Conservation (phyloP, 35 echinoderm and acorn worm genomes). For the Diadema setosum region DNA sequence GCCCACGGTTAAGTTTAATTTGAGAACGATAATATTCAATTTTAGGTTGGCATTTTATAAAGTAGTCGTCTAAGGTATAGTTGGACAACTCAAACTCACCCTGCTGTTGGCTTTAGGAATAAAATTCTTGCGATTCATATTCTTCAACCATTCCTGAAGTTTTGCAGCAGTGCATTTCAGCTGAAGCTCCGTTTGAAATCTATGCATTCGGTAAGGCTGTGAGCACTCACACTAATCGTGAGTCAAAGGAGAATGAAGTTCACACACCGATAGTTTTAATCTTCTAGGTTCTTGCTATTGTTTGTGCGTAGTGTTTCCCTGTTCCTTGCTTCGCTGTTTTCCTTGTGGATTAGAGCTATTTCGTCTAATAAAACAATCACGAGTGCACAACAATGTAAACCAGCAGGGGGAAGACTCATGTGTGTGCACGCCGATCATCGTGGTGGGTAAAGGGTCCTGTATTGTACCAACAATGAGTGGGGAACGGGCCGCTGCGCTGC, state of each 20-base stretch:
- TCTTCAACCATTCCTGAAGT: conserved; percentile 15
- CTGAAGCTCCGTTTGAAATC: neutral
- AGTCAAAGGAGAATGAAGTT: neutral
- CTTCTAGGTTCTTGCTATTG: neutral
- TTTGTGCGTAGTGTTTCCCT: conserved; percentile 36
- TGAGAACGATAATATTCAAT: too few relatives aligned
- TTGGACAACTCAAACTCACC: neutral
- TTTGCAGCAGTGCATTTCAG: neutral
- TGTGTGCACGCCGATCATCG: too few relatives aligned
- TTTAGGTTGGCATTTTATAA: too few relatives aligned
- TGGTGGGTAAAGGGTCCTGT: too few relatives aligned
- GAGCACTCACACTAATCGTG: neutral
- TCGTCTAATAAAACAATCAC: too few relatives aligned
- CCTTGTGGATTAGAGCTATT: neutral
- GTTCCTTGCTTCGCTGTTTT: conserved; percentile 9
- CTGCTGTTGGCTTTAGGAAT: neutral
- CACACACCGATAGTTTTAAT: neutral
- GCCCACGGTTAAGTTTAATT: too few relatives aligned
- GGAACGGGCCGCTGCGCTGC: too few relatives aligned
- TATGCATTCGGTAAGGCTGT: conserved; percentile 30
- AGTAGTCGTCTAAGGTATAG: neutral
- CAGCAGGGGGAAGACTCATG: too few relatives aligned
- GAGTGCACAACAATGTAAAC: too few relatives aligned
- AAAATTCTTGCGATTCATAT: conserved; percentile 5
- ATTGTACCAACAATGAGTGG: too few relatives aligned